Conservation (phyloP, 1,140 invertebrate species). For the Solenopsis invicta region DNA sequence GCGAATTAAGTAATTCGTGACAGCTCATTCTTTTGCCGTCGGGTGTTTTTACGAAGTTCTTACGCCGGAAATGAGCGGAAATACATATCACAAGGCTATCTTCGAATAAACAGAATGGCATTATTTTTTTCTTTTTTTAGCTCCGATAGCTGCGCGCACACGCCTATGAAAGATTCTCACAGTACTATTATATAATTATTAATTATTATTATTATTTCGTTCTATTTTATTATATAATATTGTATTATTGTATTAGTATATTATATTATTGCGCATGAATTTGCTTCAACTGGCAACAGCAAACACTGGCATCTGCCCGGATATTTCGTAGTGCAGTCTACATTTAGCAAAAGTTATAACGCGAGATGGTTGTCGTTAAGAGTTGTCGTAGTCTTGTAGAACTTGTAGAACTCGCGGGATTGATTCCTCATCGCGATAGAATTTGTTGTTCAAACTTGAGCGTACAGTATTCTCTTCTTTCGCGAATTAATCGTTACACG, state of each 20-base stretch:
- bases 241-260: slow-evolving; percentile 47
- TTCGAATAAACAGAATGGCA: neutral
- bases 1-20: slow-evolving; percentile 13
- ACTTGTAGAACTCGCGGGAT: slow-evolving; percentile 43
- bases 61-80: slow-evolving; percentile 9
- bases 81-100: slow-evolving; percentile 23
- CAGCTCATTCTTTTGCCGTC: neutral
- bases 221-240: slow-evolving; percentile 60
- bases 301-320: slow-evolving; percentile 47
- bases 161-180: slow-evolving; percentile 33
- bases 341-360: slow-evolving; percentile 28
- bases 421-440: slow-evolving; percentile 14
- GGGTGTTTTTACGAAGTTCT: neutral
- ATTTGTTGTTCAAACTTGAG: neutral
- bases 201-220: slow-evolving; percentile 51
- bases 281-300: slow-evolving; percentile 58
- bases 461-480: slow-evolving; percentile 33
- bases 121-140: slow-evolving; percentile 2
- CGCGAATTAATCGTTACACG: slow-evolving; percentile 6
- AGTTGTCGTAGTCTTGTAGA: slow-evolving; percentile 55
- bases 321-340: slow-evolving; percentile 45
- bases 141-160: neutral
- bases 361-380: slow-evolving; percentile 46
- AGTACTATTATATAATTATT: slow-evolving; percentile 47
- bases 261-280: slow-evolving; percentile 11